A percentile compares a stretch with the other conserved stretches of the same genome.
phyloP scores from a whole-genome alignment of 2,797 vertebrate species.

The Rhodeus uyekii region DNA sequence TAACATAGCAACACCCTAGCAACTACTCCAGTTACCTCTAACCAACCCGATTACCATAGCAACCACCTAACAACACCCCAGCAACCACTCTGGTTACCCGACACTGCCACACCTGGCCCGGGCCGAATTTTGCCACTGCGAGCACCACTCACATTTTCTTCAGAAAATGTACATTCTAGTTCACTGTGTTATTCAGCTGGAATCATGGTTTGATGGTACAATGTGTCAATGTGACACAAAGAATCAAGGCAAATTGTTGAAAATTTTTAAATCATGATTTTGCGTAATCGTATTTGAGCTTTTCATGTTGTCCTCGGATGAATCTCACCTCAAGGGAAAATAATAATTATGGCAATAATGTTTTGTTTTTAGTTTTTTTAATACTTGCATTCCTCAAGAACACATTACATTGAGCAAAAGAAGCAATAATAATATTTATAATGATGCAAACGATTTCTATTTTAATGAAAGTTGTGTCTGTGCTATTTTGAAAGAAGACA shows the following conservation, averaged over 20 bases:
- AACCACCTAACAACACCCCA: no score
- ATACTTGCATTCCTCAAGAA: not conserved
- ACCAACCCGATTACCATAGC: no score
- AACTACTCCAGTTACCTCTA: no score
- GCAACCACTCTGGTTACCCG: no score
- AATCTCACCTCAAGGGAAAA: not conserved
- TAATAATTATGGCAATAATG: not conserved
- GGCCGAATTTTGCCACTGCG: no score
- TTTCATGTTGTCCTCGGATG: not conserved
- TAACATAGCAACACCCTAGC: no score
- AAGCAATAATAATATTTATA: not conserved
- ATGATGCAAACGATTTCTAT: not conserved
- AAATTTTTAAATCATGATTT: not conserved
- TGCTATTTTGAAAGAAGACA: not conserved
- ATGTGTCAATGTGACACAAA: not conserved
- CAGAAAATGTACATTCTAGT: no score
- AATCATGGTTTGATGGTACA: not conserved
- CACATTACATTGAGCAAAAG: not conserved
- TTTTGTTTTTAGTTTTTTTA: no score
- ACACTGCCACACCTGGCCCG: no score
- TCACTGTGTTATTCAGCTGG: slow-evolving; percentile 79
- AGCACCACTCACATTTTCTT: no score
- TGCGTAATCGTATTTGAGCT: not conserved
- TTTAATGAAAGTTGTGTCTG: not conserved
- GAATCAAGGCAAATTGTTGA: not conserved